These are phyloP conservation scores for Gambusia yucatana DNA, from an alignment of 2,797 vertebrate genomes.

Conservation along the genomic window DNA sequence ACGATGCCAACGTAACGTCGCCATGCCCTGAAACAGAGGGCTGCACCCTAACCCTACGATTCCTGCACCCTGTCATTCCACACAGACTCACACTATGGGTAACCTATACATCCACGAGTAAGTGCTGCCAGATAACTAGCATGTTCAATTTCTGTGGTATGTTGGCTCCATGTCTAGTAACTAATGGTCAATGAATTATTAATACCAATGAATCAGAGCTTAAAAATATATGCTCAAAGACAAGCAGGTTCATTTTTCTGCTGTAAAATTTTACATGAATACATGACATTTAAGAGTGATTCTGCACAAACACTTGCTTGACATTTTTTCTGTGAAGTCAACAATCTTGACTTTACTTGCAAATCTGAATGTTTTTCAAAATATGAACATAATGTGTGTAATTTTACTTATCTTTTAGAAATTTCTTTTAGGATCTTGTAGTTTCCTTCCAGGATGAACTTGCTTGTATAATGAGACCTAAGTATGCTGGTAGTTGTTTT, in stretches of 20 bases:
- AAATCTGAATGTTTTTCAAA: conserved; percentile 6
- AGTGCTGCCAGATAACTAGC: conserved; percentile 27
- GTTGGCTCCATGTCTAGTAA: background rate
- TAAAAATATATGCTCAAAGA: background rate
- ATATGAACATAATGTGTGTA: background rate
- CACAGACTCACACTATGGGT: conserved; percentile 91
- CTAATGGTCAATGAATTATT: background rate
- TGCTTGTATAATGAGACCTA: background rate
- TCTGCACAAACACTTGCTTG: background rate
- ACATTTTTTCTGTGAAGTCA: background rate
- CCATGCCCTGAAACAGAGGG: conserved; percentile 89
- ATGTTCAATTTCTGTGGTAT: background rate
- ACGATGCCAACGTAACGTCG: conserved; percentile 92
- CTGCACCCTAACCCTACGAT: conserved; percentile 90
- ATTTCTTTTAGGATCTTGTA: background rate
- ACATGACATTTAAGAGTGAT: background rate
- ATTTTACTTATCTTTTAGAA: background rate
- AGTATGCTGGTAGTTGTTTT: background rate
- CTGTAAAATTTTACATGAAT: background rate
- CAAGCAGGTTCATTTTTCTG: no score
- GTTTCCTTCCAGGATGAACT: background rate
- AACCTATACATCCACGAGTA: conserved; percentile 88
- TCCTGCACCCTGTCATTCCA: conserved; percentile 86
- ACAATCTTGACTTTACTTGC: background rate
- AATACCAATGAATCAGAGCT: background rate